Conservation (phyloP, 1,140 invertebrate genomes). For the Nasonia vitripennis region DNA sequence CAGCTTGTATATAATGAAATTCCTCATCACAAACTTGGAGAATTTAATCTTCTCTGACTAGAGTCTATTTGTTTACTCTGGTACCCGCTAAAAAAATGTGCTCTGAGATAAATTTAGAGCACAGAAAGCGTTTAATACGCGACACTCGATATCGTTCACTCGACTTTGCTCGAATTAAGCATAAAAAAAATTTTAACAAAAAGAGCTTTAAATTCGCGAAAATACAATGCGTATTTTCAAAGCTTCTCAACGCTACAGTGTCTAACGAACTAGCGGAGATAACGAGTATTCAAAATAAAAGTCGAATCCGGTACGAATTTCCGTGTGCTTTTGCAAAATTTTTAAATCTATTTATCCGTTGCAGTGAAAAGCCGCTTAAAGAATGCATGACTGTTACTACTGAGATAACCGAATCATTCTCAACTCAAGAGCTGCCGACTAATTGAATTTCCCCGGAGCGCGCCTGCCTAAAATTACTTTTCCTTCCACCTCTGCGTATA, state of each 20-base stretch:
- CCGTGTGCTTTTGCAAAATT: neutral
- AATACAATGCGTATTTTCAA: too few relatives aligned
- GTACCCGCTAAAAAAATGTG: too few relatives aligned
- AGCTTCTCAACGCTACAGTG: too few relatives aligned
- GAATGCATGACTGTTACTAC: slow-evolving; percentile 10
- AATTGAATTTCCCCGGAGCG: slow-evolving; percentile 25
- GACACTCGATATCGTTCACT: too few relatives aligned
- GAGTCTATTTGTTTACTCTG: neutral
- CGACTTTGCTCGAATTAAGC: too few relatives aligned
- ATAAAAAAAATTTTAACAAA: too few relatives aligned
- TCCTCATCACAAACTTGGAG: neutral
- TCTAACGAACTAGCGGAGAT: too few relatives aligned
- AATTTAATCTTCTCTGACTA: too few relatives aligned
- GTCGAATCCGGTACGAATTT: neutral
- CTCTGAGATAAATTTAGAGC: too few relatives aligned
- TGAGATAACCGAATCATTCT: slow-evolving; percentile 29
- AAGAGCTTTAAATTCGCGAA: too few relatives aligned
- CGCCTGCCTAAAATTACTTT: neutral
- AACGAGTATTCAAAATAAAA: neutral
- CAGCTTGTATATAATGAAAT: neutral
- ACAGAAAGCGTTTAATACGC: too few relatives aligned
- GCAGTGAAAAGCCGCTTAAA: slow-evolving; percentile 1
- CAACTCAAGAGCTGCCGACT: slow-evolving; percentile 3
- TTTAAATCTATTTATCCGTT: slow-evolving; percentile 23
- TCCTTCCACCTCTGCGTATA: neutral